Base-by-base conservation (phyloP, 2,888 invertebrate species). In the Odontocolon sp. region DNA sequence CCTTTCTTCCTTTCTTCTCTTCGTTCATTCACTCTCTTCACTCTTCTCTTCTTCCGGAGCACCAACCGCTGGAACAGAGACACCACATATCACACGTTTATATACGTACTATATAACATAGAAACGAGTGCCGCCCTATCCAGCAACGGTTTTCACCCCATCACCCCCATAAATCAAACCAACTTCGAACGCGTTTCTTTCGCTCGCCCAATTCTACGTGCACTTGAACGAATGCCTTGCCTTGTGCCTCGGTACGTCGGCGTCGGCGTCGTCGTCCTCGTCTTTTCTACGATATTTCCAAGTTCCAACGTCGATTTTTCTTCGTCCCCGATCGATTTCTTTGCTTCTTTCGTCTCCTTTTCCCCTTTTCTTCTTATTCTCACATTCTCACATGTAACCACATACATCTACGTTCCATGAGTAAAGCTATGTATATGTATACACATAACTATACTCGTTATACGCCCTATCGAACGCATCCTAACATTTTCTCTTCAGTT, bases 151-250 rank as follows among this genome's bases (percentile, higher is more conserved):
- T 21, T 21, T 28, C 42, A 21, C 57, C 47, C 54, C 56, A 33
- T 14, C 28, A 23, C 66, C 40, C 18, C 2, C 40, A 69, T 80
- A 72, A 80, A 70, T 70, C 72, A 80, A 77, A 77, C 77, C 64
- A 73, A 77, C 57, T 77, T 77, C 68, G 72, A 72, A 77, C 47
- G 71, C 72, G 52, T 76, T 80, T 77, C 64, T 74, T 74, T 77
- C 26, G 68, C 57, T 61, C 54, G 50, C 56, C 68, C 36, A 70
- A 54, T 68, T 77, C 18, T 36, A 38, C 33, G 40, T 42, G 28
- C 56, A 54, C 59, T 11, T 56, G 38, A n/a, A 2, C 40, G 36
- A 52, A 57, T 47, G 31, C n/a, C 33, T 40, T 21, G 14, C 28
- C 31, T 1, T 36, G 26, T 18, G 11, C 52, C 52, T n/a, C n/a